Conservation (phyloP, 2,113 vertebrate species). For the Sinocyclocheilus anshuiensis region DNA sequence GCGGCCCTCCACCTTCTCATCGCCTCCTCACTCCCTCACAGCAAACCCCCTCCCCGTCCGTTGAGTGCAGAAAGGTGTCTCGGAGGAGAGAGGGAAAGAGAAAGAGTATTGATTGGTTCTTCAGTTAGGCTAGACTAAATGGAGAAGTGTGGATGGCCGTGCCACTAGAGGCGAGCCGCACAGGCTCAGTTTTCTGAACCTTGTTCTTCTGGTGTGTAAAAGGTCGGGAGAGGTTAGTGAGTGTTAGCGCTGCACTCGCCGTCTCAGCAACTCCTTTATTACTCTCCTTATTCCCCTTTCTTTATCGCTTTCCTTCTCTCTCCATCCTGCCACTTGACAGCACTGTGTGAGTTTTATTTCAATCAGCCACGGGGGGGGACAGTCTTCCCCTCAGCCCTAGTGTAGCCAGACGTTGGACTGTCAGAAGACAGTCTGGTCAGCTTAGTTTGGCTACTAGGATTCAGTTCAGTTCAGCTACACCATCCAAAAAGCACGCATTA, state of each 20-base stretch:
- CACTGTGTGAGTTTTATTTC: conserved; percentile 35
- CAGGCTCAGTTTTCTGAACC: conserved; percentile 46
- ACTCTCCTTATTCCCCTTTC: conserved; percentile 19
- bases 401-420: background rate
- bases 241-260: conserved; percentile 36
- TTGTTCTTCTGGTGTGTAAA: conserved; percentile 45
- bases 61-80: conserved; percentile 3
- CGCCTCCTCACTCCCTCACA: background rate
- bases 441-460: background rate
- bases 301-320: conserved; percentile 17
- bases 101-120: conserved; percentile 47
- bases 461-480: background rate
- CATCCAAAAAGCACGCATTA: background rate
- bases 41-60: background rate
- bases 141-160: conserved; percentile 24
- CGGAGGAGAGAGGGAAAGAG: conserved; percentile 2
- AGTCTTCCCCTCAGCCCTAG: background rate
- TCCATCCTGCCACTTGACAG: conserved; percentile 15
- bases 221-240: conserved; percentile 52
- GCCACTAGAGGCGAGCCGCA: conserved; percentile 14
- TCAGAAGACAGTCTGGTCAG: background rate
- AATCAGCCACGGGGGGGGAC: conserved; percentile 14
- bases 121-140: conserved; percentile 53
- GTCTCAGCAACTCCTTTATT: conserved; percentile 29
- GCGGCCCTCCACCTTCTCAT: background rate